These are phyloP conservation scores for Notoglanidium macrostoma DNA, from an alignment of 2,797 vertebrate genomes.

Conservation along the genomic window DNA sequence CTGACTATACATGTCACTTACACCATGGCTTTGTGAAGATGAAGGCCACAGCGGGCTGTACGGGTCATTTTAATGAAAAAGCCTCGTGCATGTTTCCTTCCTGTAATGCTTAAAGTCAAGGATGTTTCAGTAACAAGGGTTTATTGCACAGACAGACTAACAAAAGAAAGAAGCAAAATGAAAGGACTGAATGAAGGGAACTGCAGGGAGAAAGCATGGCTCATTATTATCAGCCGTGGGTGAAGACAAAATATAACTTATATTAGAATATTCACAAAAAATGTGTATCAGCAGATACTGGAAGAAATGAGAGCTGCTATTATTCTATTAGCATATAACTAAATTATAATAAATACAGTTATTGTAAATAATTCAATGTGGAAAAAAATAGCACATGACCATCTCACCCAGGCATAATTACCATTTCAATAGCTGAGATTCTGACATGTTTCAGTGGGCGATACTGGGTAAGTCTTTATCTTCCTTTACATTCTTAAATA, in stretches of 20 bases:
- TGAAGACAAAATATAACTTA: neutral
- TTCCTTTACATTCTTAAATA: neutral
- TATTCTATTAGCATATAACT: neutral
- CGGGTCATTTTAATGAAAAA: neutral
- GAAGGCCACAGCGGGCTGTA: neutral
- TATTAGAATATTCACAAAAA: neutral
- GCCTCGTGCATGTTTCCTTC: neutral
- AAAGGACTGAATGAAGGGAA: neutral
- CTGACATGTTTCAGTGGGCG: neutral
- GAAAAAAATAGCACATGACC: neutral
- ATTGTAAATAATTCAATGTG: neutral
- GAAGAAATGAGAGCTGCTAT: neutral
- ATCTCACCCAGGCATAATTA: neutral
- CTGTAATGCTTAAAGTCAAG: neutral
- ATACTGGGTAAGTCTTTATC: neutral
- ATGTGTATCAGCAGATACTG: neutral
- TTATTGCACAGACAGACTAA: neutral
- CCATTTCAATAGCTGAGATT: neutral
- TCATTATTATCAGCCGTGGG: neutral
- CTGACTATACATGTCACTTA: neutral
- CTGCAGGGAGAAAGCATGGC: neutral
- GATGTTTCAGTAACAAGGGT: neutral
- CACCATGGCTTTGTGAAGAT: neutral
- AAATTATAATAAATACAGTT: neutral
- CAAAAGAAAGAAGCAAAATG: neutral